A percentile compares a stretch with the other conserved stretches of the same genome.
phyloP scores from a whole-genome alignment of 1,140 invertebrate genomes.

The Phocides pigmalion region DNA sequence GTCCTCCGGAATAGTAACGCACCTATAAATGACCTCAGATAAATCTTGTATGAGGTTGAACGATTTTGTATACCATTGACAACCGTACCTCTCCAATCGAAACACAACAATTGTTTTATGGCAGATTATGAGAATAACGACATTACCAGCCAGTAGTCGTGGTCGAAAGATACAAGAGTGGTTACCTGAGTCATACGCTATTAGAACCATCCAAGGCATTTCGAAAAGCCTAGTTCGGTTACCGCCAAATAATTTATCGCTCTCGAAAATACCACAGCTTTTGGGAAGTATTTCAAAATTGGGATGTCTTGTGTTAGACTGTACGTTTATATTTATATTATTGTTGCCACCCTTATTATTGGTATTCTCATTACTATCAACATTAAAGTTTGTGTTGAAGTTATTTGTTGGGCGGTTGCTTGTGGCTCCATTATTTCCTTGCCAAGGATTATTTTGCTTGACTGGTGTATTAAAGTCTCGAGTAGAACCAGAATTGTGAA shows the following conservation, averaged over 20 bases:
- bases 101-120: too few species aligned
- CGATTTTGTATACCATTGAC: too few species aligned
- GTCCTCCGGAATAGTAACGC: too few species aligned
- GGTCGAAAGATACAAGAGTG: too few species aligned
- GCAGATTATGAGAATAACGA: too few species aligned
- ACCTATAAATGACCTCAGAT: too few species aligned
- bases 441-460: conserved; percentile 9
- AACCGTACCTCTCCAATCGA: too few species aligned
- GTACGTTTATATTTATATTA: conserved; percentile 34
- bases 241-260: conserved; percentile 84
- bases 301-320: conserved; percentile 79
- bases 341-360: background rate
- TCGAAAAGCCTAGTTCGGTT: conserved; percentile 84
- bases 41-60: too few species aligned
- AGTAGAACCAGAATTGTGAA: background rate
- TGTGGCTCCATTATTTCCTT: background rate
- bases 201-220: conserved; percentile 88
- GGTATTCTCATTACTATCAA: conserved; percentile 34
- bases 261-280: conserved; percentile 59
- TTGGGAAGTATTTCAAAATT: conserved; percentile 82
- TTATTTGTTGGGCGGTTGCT: conserved; percentile 9
- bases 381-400: conserved; percentile 12
- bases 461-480: background rate
- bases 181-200: conserved; percentile 82
- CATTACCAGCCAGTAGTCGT: too few species aligned